Evolutionary conservation across 2,113 vertebrate genomes (phyloP).

Genomic region (Myocastor coypus): DNA sequence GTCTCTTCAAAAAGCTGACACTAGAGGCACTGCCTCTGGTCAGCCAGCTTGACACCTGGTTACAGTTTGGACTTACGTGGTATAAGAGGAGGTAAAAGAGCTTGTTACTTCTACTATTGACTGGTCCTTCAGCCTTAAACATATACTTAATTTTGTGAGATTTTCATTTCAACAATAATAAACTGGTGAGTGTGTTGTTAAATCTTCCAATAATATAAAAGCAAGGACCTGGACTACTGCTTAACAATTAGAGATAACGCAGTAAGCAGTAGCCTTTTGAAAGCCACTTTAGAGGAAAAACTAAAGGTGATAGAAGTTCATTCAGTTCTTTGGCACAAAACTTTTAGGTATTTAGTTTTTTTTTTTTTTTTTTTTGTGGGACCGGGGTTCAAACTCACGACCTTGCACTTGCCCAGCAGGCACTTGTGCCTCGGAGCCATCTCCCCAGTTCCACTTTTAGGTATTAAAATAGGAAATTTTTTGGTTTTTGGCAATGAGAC

Average conservation of each 20-base stretch:
- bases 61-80: no score
- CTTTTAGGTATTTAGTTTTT: no score
- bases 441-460: no score
- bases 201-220: neutral
- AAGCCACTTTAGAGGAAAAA: neutral
- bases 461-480: no score
- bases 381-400: no score
- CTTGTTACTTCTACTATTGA: neutral
- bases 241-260: neutral
- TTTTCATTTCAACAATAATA: neutral
- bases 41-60: neutral
- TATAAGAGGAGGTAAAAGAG: neutral
- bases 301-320: neutral
- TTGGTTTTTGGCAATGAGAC: neutral
- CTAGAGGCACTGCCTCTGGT: rapidly evolving
- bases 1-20: neutral
- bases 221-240: neutral
- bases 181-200: neutral
- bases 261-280: neutral
- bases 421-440: no score
- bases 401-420: no score
- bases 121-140: neutral
- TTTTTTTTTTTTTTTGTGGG: no score
- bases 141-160: neutral
- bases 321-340: neutral